Conservation (phyloP, 2,797 vertebrate genomes). For the Myoxocephalus aenaeus region DNA sequence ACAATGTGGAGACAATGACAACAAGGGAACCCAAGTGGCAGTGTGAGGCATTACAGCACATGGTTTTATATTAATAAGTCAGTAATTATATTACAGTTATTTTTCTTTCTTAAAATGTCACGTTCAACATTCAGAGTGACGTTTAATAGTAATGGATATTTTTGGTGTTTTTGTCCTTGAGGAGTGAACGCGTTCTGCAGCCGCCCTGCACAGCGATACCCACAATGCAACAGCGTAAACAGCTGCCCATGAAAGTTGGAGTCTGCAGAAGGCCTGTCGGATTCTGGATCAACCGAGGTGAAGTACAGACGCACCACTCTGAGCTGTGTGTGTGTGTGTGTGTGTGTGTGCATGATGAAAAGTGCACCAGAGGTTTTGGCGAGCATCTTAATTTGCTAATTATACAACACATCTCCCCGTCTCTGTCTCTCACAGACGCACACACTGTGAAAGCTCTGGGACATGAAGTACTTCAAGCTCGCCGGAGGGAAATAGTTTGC, state of each 20-base stretch:
- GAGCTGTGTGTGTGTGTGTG: conserved; percentile 8
- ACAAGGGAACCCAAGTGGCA: too few species aligned
- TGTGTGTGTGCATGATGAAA: conserved; percentile 35
- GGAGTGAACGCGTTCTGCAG: too few species aligned
- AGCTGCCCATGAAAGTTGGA: conserved; percentile 12
- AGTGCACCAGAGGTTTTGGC: conserved; percentile 29
- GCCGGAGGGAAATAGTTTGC: conserved; percentile 77
- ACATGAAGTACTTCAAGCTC: conserved; percentile 38
- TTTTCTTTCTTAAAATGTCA: not conserved
- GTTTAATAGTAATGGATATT: too few species aligned
- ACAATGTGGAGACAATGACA: too few species aligned
- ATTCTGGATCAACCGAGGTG: conserved; percentile 34
- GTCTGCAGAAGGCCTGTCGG: conserved; percentile 36
- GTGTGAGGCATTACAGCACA: not conserved
- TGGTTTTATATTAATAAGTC: too few species aligned
- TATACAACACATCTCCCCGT: conserved; percentile 41
- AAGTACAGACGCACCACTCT: not conserved
- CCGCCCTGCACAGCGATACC: not conserved
- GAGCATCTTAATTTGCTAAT: conserved; percentile 49
- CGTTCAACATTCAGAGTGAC: not conserved
- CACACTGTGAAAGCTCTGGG: conserved; percentile 36
- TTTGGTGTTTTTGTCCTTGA: not conserved
- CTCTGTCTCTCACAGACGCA: conserved; percentile 31
- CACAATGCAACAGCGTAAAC: conserved; percentile 28
- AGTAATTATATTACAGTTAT: not conserved